Conservation (phyloP, 2,888 invertebrate genomes). For the Drosophila paramelanica region DNA sequence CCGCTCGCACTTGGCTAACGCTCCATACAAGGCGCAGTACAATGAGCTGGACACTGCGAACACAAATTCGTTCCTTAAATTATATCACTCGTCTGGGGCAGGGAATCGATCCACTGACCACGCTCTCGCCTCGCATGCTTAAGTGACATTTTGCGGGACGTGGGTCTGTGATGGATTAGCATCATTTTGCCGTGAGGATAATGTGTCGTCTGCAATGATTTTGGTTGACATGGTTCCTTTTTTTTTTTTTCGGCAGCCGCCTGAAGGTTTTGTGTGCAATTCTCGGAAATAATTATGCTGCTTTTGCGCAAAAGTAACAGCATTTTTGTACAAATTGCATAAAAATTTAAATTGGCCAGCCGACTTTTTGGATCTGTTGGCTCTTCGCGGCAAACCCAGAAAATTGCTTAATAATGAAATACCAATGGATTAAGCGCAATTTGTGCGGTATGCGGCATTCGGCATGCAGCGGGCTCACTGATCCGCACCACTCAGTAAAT, state of each 20-base stretch:
- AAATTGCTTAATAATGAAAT: conserved; percentile 82
- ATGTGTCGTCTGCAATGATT: conserved; percentile 83
- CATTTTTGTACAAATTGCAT: conserved; percentile 83
- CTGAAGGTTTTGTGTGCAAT: conserved; percentile 40
- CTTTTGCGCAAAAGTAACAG: conserved; percentile 81
- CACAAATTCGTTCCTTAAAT: conserved; percentile 55
- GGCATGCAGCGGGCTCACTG: conserved; percentile 38
- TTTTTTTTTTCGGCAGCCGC: conserved; percentile 32
- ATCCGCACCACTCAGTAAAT: conserved; percentile 43
- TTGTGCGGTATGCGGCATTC: conserved; percentile 65
- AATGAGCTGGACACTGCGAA: conserved; percentile 29
- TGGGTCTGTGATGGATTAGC: conserved; percentile 84
- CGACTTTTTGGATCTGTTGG: conserved; percentile 33
- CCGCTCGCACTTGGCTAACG: conserved; percentile 64
- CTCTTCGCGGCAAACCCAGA: conserved; percentile 42
- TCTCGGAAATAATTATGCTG: conserved; percentile 84
- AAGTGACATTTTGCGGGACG: conserved; percentile 75
- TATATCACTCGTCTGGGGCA: conserved; percentile 47
- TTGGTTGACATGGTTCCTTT: conserved; percentile 66
- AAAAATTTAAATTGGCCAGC: conserved; percentile 78
- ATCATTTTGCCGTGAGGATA: conserved; percentile 83
- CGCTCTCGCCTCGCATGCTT: conserved; percentile 64
- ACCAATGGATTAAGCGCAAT: conserved; percentile 79
- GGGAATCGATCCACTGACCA: conserved; percentile 42
- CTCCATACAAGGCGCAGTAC: conserved; percentile 58